Conservation (phyloP, 2,113 vertebrate species). For the Nyctibius bracteatus region DNA sequence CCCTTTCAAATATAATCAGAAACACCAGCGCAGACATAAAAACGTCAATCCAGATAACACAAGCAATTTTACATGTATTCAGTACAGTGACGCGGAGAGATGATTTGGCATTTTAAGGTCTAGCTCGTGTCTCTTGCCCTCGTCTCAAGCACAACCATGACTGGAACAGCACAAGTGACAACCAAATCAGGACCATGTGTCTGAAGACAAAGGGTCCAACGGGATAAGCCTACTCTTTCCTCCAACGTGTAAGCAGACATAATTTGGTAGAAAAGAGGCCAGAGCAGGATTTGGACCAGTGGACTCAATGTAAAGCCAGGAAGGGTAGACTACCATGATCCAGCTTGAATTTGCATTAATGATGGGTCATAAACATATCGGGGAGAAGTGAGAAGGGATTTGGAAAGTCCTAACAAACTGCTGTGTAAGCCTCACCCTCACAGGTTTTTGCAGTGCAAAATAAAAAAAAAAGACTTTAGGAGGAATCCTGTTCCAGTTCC, state of each 20-base stretch:
- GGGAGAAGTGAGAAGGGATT: not conserved
- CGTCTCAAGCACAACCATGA: not conserved
- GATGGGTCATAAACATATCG: not conserved
- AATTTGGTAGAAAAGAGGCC: not conserved
- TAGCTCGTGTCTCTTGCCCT: not conserved
- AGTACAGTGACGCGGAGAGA: not conserved
- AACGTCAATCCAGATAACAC: not conserved
- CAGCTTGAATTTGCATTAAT: not conserved
- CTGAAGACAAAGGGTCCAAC: not conserved
- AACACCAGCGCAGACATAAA: not conserved
- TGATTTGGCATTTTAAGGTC: not conserved
- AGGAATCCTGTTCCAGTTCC: not conserved
- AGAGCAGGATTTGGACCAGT: not conserved
- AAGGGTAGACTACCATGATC: not conserved
- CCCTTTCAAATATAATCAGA: not conserved
- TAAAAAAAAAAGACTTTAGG: not conserved
- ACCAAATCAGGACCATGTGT: not conserved
- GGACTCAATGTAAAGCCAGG: not conserved
- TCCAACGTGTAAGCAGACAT: not conserved
- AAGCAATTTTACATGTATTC: not conserved
- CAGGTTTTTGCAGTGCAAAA: not conserved
- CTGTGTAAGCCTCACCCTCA: not conserved
- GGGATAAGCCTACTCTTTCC: not conserved
- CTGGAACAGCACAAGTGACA: not conserved
- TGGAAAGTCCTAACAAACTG: not conserved